Percentiles rank a stretch among this genome's conserved stretches.
Evolutionary conservation across 2,797 vertebrate species (phyloP).

Genomic region (Prunella strophiata): DNA sequence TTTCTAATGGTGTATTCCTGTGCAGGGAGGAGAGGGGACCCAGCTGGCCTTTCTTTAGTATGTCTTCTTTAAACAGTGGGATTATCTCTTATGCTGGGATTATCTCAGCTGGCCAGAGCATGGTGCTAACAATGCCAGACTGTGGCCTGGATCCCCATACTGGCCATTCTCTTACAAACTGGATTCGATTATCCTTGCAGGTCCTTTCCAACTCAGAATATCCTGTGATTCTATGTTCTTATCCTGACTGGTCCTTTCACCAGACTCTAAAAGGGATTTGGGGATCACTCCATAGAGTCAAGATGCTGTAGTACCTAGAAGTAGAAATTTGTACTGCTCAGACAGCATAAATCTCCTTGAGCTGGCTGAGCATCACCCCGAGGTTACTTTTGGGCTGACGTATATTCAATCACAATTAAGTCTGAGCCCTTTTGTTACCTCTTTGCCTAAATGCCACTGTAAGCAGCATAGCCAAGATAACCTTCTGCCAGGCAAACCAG

Average conservation of each 20-base stretch:
- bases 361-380: neutral
- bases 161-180: neutral
- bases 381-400: neutral
- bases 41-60: neutral
- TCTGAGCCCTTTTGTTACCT: neutral
- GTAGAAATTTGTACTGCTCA: neutral
- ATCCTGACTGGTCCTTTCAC: neutral
- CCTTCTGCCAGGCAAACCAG: neutral
- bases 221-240: neutral
- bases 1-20: neutral
- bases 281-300: neutral
- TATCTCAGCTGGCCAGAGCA: neutral
- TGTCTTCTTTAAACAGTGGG: neutral
- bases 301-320: neutral
- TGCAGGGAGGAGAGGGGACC: neutral
- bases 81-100: neutral
- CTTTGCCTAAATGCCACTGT: neutral
- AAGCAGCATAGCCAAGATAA: neutral
- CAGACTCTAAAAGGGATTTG: neutral
- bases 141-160: neutral
- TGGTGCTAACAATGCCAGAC: neutral
- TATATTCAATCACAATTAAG: neutral
- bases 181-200: rapidly evolving
- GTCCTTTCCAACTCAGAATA: neutral
- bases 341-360: neutral